Base-by-base conservation (phyloP, 2,113 vertebrate species). In the Canis aureus region DNA sequence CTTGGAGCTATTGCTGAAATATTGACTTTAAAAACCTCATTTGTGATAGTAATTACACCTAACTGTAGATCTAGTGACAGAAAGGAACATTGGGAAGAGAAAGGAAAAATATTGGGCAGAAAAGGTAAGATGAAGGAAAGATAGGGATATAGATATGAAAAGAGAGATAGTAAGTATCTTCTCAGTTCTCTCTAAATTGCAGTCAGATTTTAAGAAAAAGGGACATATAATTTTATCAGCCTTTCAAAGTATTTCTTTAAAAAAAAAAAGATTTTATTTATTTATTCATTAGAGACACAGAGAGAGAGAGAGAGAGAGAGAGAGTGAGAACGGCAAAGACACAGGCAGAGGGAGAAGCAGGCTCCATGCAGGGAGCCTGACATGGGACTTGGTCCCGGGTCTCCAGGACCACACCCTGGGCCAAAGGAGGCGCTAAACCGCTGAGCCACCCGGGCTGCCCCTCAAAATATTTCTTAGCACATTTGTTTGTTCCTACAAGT, bases 221-320 rank as follows among this genome's bases (percentile, higher is more conserved):
- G 93, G 12, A 38, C 8, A 80, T 84, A 78, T 35, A 60, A 74
- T 83, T 95, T 80, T 84, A 62, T 59, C 64, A 69, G 19, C 53
- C 23, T 95, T 97, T 96, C n/a, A 49, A 92, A 96, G 95, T 94
- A 96, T 79, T 92, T 86, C 35, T 81, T 43, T 43, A 43, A 43
- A 43, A 43, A 43, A 35, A 43, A 43, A 43, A 43, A 43, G 5
- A 43, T 43, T 43, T 43, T 43, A 43, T 43, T 43, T 43, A 43
- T 43, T 43, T 43, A 43, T 43, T 43, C 43, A 43, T 43, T 43
- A 43, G 43, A 43, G 6, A 43, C 43, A 43, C 43, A 43, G 5
- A 43, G 1, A 43, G 5, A 43, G 43, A 43, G 5, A 43, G 43
- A 6, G 43, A 43, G 43, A 6, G 43, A 43, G 6, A 43, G 43